Percentiles rank a stretch among this genome's conserved stretches.
Conservation (phyloP, 2,113 vertebrate genomes). For the Tinamus guttatus region DNA sequence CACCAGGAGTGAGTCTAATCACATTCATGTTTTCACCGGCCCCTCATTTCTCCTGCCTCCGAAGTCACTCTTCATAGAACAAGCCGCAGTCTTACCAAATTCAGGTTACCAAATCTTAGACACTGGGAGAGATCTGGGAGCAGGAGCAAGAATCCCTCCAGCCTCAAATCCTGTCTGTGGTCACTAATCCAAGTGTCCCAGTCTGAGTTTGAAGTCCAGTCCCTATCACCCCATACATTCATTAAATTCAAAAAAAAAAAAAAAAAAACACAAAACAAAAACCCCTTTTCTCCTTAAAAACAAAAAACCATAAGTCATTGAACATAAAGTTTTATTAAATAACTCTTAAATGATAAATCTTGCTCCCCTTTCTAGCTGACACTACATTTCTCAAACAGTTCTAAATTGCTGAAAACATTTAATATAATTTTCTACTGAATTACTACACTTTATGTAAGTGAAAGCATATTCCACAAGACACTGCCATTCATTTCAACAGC, state of each 20-base stretch:
- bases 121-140: not conserved
- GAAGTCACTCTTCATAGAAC: not conserved
- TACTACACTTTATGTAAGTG: not conserved
- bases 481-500: not conserved
- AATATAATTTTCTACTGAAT: not conserved
- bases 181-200: too few relatives aligned
- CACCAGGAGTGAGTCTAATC: not conserved
- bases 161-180: too few relatives aligned
- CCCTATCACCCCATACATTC: not conserved
- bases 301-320: not conserved
- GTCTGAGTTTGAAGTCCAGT: not conserved
- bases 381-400: not conserved
- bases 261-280: too few relatives aligned
- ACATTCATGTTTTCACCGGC: not conserved
- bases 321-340: not conserved
- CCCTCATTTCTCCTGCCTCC: fast-evolving
- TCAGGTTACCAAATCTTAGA: not conserved
- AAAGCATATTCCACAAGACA: not conserved
- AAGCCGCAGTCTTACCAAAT: not conserved
- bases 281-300: not conserved
- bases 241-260: not conserved
- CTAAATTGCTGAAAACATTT: not conserved
- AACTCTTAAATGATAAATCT: not conserved
- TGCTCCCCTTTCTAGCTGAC: not conserved
- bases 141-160: too few relatives aligned